phyloP scores from a whole-genome alignment of 2,797 vertebrate species.

The Artibeus jamaicensis region DNA sequence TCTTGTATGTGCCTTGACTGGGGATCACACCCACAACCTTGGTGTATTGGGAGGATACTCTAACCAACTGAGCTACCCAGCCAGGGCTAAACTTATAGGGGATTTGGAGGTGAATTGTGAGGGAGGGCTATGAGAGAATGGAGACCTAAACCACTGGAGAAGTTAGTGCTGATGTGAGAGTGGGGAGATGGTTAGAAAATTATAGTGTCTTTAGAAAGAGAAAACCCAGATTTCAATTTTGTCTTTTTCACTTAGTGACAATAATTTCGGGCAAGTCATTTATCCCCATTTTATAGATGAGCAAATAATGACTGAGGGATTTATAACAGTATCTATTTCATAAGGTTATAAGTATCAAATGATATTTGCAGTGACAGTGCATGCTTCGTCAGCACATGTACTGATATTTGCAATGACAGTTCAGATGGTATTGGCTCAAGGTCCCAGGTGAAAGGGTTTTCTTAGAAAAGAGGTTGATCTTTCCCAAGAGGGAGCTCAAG shows the following conservation, averaged over 20 bases:
- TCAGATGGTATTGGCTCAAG: background rate
- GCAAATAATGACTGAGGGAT: background rate
- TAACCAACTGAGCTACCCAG: too few species aligned
- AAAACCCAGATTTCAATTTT: background rate
- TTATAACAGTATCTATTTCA: background rate
- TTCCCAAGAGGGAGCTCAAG: background rate
- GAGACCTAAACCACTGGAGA: background rate
- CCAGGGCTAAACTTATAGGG: background rate
- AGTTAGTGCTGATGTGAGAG: background rate
- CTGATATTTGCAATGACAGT: background rate
- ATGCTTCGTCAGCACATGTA: too few species aligned
- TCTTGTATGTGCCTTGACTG: background rate
- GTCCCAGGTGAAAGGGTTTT: background rate
- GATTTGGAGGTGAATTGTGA: background rate
- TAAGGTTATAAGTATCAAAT: background rate
- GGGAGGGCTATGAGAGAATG: background rate
- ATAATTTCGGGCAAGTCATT: background rate
- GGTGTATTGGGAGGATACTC: too few species aligned
- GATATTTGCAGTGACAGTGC: background rate
- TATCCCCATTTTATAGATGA: background rate
- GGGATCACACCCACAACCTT: background rate
- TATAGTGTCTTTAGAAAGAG: background rate
- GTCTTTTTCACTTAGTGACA: background rate
- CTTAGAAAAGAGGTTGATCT: background rate
- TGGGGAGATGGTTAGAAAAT: background rate